phyloP scores from a whole-genome alignment of 2,797 vertebrate species.

The Poliocrania exsul region DNA sequence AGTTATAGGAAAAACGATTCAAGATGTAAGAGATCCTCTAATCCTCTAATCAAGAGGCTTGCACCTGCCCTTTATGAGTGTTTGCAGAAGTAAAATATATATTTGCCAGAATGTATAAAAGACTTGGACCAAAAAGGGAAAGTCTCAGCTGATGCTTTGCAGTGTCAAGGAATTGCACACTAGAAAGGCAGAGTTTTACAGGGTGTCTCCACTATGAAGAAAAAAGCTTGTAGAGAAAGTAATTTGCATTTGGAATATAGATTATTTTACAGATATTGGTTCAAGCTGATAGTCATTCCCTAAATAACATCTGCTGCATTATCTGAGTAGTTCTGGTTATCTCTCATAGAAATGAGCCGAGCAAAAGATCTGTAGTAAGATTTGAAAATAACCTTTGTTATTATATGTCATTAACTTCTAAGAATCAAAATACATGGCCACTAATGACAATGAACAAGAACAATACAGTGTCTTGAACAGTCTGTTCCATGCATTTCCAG shows the following conservation, averaged over 20 bases:
- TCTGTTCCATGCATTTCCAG: conserved; percentile 25
- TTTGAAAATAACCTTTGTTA: conserved; percentile 49
- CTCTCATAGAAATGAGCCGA: conserved; percentile 9
- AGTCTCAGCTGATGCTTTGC: neutral
- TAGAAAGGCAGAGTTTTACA: neutral
- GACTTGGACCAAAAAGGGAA: neutral
- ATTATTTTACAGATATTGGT: conserved; percentile 36
- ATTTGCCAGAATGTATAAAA: neutral
- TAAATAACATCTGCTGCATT: conserved; percentile 25
- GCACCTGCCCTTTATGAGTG: neutral
- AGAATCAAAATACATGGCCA: conserved; percentile 3
- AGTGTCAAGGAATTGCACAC: neutral
- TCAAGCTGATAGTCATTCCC: conserved; percentile 13
- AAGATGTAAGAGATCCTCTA: neutral
- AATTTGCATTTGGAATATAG: conserved; percentile 25
- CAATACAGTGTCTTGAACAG: conserved; percentile 18
- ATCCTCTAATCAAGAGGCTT: no score
- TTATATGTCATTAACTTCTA: conserved; percentile 30
- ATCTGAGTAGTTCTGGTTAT: conserved; percentile 39
- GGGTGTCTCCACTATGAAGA: neutral
- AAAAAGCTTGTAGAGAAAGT: neutral
- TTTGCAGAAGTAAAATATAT: neutral
- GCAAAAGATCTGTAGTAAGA: neutral
- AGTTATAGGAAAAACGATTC: neutral
- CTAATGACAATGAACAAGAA: conserved; percentile 43